Percentiles rank a stretch among this genome's conserved stretches.
Evolutionary conservation across 2,113 vertebrate genomes (phyloP).

Genomic region (Leptodactylus fuscus): DNA sequence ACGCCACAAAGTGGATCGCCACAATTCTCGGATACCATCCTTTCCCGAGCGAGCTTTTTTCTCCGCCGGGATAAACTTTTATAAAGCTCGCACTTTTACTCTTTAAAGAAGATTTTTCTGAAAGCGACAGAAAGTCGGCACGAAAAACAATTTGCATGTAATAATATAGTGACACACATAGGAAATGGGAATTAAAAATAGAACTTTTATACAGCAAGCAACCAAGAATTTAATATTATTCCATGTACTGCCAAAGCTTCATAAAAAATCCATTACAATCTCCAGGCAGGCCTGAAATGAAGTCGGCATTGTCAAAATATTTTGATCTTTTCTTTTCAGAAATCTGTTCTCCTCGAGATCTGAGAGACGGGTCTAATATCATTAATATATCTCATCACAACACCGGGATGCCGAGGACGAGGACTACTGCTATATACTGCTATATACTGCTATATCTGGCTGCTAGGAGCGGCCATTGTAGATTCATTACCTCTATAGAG

Average conservation of each 20-base stretch:
- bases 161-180: constrained; percentile 8
- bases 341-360: background rate
- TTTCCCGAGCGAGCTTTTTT: background rate
- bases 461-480: no score
- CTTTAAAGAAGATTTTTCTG: background rate
- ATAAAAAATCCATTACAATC: constrained; percentile 41
- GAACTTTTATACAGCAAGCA: background rate
- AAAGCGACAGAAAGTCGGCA: background rate
- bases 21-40: background rate
- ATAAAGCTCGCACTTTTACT: background rate
- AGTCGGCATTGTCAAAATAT: constrained; percentile 37
- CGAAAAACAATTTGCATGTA: constrained; percentile 31
- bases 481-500: no score
- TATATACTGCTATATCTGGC: no score
- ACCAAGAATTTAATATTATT: constrained; percentile 35
- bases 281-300: constrained; percentile 33
- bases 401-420: background rate
- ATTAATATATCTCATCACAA: background rate
- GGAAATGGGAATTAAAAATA: constrained; percentile 4
- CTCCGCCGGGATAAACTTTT: background rate
- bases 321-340: constrained; percentile 8
- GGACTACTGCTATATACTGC: no score
- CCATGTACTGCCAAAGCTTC: constrained; percentile 32
- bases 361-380: background rate
- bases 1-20: no score